Evolutionary conservation across 1,140 invertebrate species (phyloP).

Genomic region (Caenorhabditis remanei): DNA sequence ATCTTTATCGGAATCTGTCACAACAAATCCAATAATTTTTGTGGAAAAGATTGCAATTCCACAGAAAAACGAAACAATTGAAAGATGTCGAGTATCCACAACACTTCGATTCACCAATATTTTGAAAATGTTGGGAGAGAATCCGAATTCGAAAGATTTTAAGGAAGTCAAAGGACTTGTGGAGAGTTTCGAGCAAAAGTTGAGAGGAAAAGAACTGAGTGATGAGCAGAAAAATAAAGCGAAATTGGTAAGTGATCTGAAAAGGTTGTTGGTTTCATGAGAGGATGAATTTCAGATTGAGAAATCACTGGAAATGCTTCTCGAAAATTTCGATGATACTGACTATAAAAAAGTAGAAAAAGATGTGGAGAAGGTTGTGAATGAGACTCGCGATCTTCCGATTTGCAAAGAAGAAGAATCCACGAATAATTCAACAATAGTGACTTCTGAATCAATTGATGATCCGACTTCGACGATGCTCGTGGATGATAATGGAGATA

Average conservation of each 20-base stretch:
- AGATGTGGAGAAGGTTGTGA: constrained; percentile 17
- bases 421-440: not conserved
- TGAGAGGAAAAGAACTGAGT: constrained; percentile 37
- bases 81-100: constrained; percentile 42
- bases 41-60: constrained; percentile 36
- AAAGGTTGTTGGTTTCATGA: not conserved
- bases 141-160: constrained; percentile 42
- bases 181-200: not conserved
- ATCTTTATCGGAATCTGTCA: constrained; percentile 38
- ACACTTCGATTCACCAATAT: constrained; percentile 37
- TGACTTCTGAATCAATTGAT: constrained; percentile 18
- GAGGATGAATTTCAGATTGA: not conserved
- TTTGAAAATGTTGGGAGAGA: constrained; percentile 41
- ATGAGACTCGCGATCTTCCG: not conserved
- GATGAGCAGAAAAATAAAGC: constrained; percentile 16
- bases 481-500: constrained; percentile 35
- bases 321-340: constrained; percentile 32
- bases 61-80: constrained; percentile 5
- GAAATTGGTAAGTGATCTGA: not conserved
- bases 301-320: constrained; percentile 17
- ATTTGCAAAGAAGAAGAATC: constrained; percentile 23
- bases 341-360: constrained; percentile 2
- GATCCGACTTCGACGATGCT: constrained; percentile 26
- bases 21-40: constrained; percentile 50
- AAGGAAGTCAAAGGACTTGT: constrained; percentile 29